Evolutionary conservation across 1,140 invertebrate genomes (phyloP).

Genomic region (Zaprionus africanus): DNA sequence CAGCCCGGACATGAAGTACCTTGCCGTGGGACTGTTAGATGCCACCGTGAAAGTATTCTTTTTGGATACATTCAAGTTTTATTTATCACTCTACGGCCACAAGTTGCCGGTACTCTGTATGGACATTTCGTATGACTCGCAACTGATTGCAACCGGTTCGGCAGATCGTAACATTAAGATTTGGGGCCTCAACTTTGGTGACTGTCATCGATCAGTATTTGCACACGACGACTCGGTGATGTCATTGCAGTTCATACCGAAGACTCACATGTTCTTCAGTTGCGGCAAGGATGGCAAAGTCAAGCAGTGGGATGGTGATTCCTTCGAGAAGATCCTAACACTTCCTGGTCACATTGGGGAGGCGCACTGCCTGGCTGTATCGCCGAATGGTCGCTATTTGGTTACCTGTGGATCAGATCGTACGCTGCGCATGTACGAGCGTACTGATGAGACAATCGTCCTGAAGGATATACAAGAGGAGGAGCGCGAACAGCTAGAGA

Average conservation of each 20-base stretch:
- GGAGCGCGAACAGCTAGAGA: constrained; percentile 90
- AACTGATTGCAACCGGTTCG: constrained; percentile 96
- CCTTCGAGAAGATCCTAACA: constrained; percentile 95
- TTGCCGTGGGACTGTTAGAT: constrained; percentile 96
- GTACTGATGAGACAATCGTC: constrained; percentile 95
- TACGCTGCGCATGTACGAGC: constrained; percentile 94
- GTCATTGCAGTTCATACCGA: constrained; percentile 93
- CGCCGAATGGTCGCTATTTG: constrained; percentile 92
- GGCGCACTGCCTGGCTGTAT: constrained; percentile 90
- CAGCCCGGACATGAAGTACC: constrained; percentile 93
- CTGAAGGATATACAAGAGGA: constrained; percentile 96
- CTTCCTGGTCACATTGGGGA: constrained; percentile 92
- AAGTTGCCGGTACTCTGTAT: constrained; percentile 96
- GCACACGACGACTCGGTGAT: constrained; percentile 98
- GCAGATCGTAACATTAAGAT: constrained; percentile 98
- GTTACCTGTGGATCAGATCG: constrained; percentile 95
- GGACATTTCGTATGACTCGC: constrained; percentile 97
- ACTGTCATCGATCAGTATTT: constrained; percentile 95
- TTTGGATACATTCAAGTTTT: constrained; percentile 97
- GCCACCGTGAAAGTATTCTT: constrained; percentile 98
- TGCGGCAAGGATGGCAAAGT: constrained; percentile 96
- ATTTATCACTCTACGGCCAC: constrained; percentile 97
- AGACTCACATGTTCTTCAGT: constrained; percentile 97
- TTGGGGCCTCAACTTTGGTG: constrained; percentile 99
- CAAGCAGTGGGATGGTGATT: constrained; percentile 99